A percentile compares a stretch with the other conserved stretches of the same genome.
These are phyloP conservation scores for Lottia scabra DNA, from an alignment of 2,888 invertebrate genomes.

Conservation along the genomic window DNA sequence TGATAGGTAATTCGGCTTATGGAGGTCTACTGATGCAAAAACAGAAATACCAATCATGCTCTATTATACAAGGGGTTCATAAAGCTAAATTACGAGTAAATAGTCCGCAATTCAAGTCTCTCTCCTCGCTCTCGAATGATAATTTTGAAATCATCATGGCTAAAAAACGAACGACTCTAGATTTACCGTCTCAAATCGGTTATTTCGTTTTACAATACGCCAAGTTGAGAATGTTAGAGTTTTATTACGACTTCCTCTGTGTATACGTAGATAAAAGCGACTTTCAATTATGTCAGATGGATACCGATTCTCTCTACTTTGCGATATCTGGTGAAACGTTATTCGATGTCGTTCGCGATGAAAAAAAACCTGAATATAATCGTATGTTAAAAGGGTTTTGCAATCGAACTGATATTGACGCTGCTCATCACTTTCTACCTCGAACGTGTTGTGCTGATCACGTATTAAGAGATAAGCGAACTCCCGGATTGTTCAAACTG, in stretches of 20 bases:
- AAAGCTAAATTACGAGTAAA: slow-evolving; percentile 7
- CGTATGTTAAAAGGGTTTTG: not conserved
- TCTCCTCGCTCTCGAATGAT: not conserved
- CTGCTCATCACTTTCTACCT: too few relatives aligned
- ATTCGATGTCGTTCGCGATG: not conserved
- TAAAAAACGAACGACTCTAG: not conserved
- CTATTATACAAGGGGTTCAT: not conserved
- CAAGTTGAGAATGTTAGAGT: not conserved
- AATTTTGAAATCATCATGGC: not conserved
- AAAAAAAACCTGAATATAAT: slow-evolving; percentile 3
- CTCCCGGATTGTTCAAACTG: slow-evolving; percentile 9
- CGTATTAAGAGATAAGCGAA: too few relatives aligned
- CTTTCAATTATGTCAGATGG: slow-evolving; percentile 2
- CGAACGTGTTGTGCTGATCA: too few relatives aligned
- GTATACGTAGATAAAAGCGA: not conserved
- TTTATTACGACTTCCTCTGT: slow-evolving; percentile 4
- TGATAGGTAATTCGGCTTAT: not conserved
- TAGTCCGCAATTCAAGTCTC: not conserved
- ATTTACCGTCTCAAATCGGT: not conserved
- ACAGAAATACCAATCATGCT: not conserved
- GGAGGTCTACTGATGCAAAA: not conserved
- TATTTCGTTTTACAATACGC: slow-evolving; percentile 1
- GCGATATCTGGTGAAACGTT: slow-evolving; percentile 1
- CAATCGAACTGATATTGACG: too few relatives aligned
- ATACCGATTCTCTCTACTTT: too few relatives aligned